These are phyloP conservation scores for Ryuthela nishihirai DNA, from an alignment of 2,888 invertebrate species.

Conservation along the genomic window DNA sequence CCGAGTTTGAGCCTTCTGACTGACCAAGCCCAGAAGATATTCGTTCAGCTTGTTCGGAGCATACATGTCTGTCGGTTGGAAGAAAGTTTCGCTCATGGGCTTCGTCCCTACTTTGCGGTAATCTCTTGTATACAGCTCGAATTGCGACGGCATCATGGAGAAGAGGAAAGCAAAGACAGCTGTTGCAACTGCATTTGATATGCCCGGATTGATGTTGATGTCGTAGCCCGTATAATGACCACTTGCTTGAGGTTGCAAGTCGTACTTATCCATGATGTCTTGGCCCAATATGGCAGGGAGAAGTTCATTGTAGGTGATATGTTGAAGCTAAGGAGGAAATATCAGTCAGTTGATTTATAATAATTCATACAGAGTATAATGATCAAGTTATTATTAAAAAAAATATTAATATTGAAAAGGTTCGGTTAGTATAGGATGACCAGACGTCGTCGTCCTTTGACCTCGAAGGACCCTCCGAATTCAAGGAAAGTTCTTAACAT, in stretches of 20 bases:
- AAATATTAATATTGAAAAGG: too few relatives aligned
- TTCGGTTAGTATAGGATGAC: too few relatives aligned
- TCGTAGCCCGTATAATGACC: constrained; percentile 79
- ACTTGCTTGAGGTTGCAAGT: constrained; percentile 62
- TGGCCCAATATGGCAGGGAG: constrained; percentile 68
- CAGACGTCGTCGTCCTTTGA: too few relatives aligned
- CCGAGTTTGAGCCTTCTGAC: constrained; percentile 48
- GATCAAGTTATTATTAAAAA: too few relatives aligned
- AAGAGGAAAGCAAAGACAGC: constrained; percentile 68
- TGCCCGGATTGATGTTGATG: constrained; percentile 71
- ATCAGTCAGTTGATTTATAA: too few relatives aligned
- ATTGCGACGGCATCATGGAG: constrained; percentile 42
- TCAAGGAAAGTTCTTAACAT: too few relatives aligned
- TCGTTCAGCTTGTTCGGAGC: constrained; percentile 56
- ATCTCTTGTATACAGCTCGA: constrained; percentile 41
- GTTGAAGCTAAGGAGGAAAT: too few relatives aligned
- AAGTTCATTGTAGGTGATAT: constrained; percentile 79
- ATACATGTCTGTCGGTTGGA: constrained; percentile 58
- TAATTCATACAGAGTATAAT: too few relatives aligned
- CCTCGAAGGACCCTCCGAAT: too few relatives aligned
- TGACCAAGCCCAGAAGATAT: constrained; percentile 53
- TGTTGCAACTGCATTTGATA: constrained; percentile 72
- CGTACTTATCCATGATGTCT: constrained; percentile 54
- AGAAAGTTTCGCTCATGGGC: constrained; percentile 49
- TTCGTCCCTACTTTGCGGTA: constrained; percentile 40